Conservation (phyloP, 2,797 vertebrate genomes). For the Acropternis orthonyx region DNA sequence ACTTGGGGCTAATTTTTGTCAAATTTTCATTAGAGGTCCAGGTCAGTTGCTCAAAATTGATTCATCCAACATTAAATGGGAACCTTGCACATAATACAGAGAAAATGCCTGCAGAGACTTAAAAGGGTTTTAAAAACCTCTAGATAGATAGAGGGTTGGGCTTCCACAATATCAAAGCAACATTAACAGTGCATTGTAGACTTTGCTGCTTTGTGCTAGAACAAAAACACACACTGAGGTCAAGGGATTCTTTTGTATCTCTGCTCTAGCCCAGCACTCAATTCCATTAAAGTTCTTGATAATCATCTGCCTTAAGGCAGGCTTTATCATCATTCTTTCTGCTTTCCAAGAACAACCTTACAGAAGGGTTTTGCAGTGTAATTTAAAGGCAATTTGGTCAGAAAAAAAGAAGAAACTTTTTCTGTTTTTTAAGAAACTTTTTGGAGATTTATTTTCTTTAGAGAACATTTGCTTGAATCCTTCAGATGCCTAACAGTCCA, state of each 20-base stretch:
- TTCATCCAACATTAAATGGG: not conserved
- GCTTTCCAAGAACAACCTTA: conserved; percentile 46
- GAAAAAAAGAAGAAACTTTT: not conserved
- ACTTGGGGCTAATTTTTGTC: conserved; percentile 1
- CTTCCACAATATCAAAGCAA: conserved; percentile 1
- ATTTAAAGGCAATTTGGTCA: conserved; percentile 35
- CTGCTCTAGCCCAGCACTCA: not conserved
- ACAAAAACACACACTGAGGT: conserved; percentile 38
- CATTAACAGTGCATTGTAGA: not conserved
- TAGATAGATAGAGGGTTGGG: not conserved
- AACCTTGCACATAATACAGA: not conserved
- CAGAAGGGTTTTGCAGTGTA: conserved; percentile 26
- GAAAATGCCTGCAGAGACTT: not conserved
- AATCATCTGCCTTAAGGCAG: conserved; percentile 57
- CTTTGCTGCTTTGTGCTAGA: conserved; percentile 33
- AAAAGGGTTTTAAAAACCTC: conserved; percentile 19
- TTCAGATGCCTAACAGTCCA: not conserved
- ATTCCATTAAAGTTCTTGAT: conserved; percentile 58
- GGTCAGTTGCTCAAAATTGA: conserved; percentile 6
- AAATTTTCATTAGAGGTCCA: not conserved
- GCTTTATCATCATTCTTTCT: conserved; percentile 18
- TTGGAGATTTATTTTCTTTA: not conserved
- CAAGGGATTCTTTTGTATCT: conserved; percentile 44
- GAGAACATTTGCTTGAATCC: not conserved
- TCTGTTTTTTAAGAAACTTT: not conserved